Evolutionary conservation across 2,797 vertebrate genomes (phyloP).

Genomic region (Furcifer pardalis): DNA sequence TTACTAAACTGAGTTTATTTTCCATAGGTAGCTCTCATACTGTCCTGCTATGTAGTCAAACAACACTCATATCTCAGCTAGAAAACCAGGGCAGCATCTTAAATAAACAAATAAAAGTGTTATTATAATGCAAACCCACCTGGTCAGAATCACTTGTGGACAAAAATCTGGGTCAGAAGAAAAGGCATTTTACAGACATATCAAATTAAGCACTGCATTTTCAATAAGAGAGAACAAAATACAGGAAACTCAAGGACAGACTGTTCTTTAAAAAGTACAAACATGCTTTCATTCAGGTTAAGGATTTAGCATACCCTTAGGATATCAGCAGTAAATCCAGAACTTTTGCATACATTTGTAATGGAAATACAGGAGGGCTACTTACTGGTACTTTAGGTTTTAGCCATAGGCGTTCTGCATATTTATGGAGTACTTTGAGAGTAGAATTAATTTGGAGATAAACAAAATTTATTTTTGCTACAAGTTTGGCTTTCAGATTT

Average conservation of each 20-base stretch:
- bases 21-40: not conserved
- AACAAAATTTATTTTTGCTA: not conserved
- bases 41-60: not conserved
- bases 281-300: constrained; percentile 10
- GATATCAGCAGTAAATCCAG: constrained; percentile 20
- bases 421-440: constrained; percentile 3
- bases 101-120: not conserved
- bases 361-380: constrained; percentile 26
- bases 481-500: not conserved
- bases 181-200: not conserved
- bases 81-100: not conserved
- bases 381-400: constrained; percentile 28
- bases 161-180: not conserved
- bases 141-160: not conserved
- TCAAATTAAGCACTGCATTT: not conserved
- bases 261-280: constrained; percentile 29
- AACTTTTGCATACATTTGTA: constrained; percentile 27
- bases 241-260: constrained; percentile 23
- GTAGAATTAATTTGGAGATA: not conserved
- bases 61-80: not conserved
- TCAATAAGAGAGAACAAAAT: not conserved
- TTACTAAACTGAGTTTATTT: not conserved
- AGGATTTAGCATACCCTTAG: constrained; percentile 8
- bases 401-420: constrained; percentile 23
- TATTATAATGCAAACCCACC: constrained; percentile 5